Evolutionary conservation across 2,113 vertebrate genomes (phyloP), one percentile per base, ranked within the genome.

Genomic region (Psephotus haematonotus): DNA sequence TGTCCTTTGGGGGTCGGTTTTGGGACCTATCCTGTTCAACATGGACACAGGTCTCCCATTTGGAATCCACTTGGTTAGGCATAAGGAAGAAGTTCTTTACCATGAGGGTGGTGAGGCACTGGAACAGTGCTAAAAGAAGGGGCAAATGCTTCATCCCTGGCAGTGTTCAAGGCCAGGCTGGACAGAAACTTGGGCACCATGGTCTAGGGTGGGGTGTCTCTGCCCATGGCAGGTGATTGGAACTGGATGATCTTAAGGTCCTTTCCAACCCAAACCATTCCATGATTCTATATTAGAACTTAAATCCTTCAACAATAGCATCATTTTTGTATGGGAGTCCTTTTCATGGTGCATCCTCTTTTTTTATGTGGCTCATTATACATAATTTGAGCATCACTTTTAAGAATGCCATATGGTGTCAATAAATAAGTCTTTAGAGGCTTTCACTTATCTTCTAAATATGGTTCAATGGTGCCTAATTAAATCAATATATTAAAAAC

Each of bases 341-440:
- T 95, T 96, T 94, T 71, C 90, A 94, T 88, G 77, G 89, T 13
- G 8, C 64, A 75, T 67, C 14, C 29, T 96, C 65, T 13, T 44
- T 87, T 96, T 97, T 93, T 77, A 96, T 96, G 91, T 77, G 79
- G 25, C 86, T 97, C 89, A 57, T 97, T 97, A 82, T 89, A 92
- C 83, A 68, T 95, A 97, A 97, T 97, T 95, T 97, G 91, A 96
- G 53, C 63, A 94, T 95, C 82, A 44, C 72, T 95, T 89, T 82
- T 49, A 97, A 93, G 64, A 93, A 88, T 39, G 57, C 96, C 97
- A 98, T 97, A 97, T 97, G 97, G 93, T 90, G 16, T 88, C 96
- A 90, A 95, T 97, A 98, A 96, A 97, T 97, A 97, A 96, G 80
- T 72, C 94, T 96, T 97, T 88, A 94, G 75, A 82, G 41, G 35